Evolutionary conservation across 2,888 invertebrate genomes (phyloP).

Genomic region (Lydus trimaculatus): DNA sequence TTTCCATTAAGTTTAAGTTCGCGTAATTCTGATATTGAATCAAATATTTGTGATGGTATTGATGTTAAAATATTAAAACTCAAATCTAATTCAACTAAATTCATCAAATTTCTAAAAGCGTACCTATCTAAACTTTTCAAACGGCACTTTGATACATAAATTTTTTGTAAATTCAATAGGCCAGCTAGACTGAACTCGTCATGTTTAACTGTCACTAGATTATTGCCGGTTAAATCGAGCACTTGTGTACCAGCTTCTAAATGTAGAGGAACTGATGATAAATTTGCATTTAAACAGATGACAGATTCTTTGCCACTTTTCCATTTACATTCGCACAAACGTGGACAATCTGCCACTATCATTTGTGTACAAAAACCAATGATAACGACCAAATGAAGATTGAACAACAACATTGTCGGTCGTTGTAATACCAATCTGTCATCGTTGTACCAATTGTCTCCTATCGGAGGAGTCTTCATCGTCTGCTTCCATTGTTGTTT

Average conservation of each 20-base stretch:
- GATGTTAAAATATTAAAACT: slow-evolving; percentile 73
- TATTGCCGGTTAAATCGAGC: slow-evolving; percentile 79
- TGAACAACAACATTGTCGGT: slow-evolving; percentile 36
- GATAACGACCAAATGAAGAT: slow-evolving; percentile 45
- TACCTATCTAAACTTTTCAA: slow-evolving; percentile 73
- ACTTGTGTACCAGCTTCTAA: slow-evolving; percentile 82
- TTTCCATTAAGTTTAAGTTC: slow-evolving; percentile 79
- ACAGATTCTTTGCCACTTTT: slow-evolving; percentile 87
- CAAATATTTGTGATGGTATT: slow-evolving; percentile 78
- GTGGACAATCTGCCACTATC: slow-evolving; percentile 71
- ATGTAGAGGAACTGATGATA: slow-evolving; percentile 75
- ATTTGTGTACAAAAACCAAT: slow-evolving; percentile 58
- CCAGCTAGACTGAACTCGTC: slow-evolving; percentile 79
- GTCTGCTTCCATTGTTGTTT: slow-evolving; percentile 49
- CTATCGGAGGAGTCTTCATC: slow-evolving; percentile 48
- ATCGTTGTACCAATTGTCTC: slow-evolving; percentile 26
- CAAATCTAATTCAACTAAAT: slow-evolving; percentile 82
- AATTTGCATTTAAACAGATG: slow-evolving; percentile 77
- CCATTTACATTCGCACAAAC: slow-evolving; percentile 88
- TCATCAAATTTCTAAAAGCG: slow-evolving; percentile 80
- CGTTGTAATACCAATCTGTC: background rate
- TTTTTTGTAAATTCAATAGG: slow-evolving; percentile 80
- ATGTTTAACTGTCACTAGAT: slow-evolving; percentile 70
- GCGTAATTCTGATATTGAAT: slow-evolving; percentile 75
- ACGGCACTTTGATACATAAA: slow-evolving; percentile 76